Conservation (phyloP, 1,140 invertebrate genomes). For the Telenomus remus region DNA sequence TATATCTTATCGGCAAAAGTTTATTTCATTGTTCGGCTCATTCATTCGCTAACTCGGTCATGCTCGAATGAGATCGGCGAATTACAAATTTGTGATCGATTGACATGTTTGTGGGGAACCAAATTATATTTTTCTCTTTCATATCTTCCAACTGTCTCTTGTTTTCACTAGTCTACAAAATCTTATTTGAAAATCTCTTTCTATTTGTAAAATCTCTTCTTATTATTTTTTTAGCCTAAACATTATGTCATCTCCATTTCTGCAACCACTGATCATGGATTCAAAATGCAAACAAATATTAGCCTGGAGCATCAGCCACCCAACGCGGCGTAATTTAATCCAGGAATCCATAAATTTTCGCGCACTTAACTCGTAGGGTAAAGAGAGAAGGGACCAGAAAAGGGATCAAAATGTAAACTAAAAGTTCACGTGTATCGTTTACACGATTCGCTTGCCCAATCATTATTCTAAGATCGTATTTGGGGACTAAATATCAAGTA, state of each 20-base stretch:
- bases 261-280: no score
- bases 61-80: conserved; percentile 53
- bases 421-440: conserved; percentile 29
- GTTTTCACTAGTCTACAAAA: no score
- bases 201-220: no score
- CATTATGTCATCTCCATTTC: no score
- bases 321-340: conserved; percentile 45
- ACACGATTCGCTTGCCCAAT: conserved; percentile 26
- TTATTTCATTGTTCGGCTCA: conserved; percentile 54
- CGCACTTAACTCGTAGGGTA: conserved; percentile 12
- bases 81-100: conserved; percentile 59
- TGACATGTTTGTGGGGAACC: conserved; percentile 40
- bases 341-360: conserved; percentile 46
- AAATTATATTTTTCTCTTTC: conserved; percentile 2
- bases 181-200: no score
- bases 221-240: no score
- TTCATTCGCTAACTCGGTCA: conserved; percentile 50
- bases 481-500: conserved; percentile 45
- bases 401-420: not conserved
- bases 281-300: no score
- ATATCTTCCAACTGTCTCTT: not conserved
- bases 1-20: conserved; percentile 51
- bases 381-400: conserved; percentile 9
- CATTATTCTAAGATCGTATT: conserved; percentile 23
- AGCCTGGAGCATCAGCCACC: conserved; percentile 37